phyloP scores from a whole-genome alignment of 2,113 vertebrate genomes.

The Syngnathus scovelli region DNA sequence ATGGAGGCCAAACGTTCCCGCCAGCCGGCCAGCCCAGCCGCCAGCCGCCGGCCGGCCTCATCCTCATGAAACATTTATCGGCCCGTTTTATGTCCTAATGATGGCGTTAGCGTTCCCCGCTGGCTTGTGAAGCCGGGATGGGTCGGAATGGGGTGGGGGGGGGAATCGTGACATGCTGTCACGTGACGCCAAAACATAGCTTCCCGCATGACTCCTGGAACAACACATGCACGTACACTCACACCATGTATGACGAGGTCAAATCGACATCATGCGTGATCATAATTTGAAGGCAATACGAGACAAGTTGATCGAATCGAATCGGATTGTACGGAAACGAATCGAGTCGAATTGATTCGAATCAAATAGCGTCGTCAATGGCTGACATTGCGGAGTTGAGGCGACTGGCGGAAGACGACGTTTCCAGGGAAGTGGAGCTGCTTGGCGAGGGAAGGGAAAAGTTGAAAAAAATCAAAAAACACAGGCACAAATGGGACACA shows the following conservation, averaged over 20 bases:
- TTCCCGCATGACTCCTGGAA: slow-evolving; percentile 57
- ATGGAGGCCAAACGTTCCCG: slow-evolving; percentile 38
- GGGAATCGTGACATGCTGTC: slow-evolving; percentile 37
- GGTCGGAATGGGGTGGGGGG: slow-evolving; percentile 41
- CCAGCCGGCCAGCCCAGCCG: too few species aligned
- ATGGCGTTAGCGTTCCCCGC: slow-evolving; percentile 72
- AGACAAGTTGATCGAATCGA: too few species aligned
- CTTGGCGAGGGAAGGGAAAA: slow-evolving; percentile 9
- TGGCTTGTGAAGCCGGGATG: slow-evolving; percentile 61
- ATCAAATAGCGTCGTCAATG: slow-evolving; percentile 28
- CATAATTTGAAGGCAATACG: background rate
- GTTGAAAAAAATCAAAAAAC: background rate
- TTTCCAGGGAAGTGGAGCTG: slow-evolving; percentile 12
- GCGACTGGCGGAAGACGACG: slow-evolving; percentile 61
- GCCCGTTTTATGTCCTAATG: slow-evolving; percentile 75
- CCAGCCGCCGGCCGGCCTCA: slow-evolving; percentile 45
- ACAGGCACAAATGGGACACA: slow-evolving; percentile 15
- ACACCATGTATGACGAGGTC: background rate
- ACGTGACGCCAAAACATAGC: slow-evolving; percentile 37
- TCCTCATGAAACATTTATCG: slow-evolving; percentile 78
- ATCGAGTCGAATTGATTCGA: too few species aligned
- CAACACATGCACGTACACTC: slow-evolving; percentile 31
- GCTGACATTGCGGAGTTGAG: slow-evolving; percentile 32
- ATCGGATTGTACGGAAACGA: too few species aligned
- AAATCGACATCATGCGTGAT: background rate